Percentiles rank a stretch among this genome's conserved stretches.
These are phyloP conservation scores for Aporrectodea caliginosa DNA, from an alignment of 1,140 invertebrate species.

Conservation along the genomic window DNA sequence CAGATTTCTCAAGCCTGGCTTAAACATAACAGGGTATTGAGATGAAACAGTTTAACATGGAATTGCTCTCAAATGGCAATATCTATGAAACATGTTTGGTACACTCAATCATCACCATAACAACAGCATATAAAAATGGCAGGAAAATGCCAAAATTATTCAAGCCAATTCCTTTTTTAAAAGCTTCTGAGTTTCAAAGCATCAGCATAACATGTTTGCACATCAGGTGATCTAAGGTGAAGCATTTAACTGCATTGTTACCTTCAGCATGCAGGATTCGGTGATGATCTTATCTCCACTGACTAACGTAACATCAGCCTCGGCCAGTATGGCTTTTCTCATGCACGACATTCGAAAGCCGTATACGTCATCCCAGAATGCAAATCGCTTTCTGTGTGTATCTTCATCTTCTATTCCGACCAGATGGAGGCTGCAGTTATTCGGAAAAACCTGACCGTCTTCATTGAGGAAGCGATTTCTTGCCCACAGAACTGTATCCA, in stretches of 20 bases:
- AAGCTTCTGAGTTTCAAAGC: not conserved
- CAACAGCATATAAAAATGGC: not conserved
- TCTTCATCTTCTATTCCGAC: conserved; percentile 43
- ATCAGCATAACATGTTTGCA: not conserved
- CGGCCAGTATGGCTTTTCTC: conserved; percentile 45
- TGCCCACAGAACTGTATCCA: conserved; percentile 54
- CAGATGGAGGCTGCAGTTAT: conserved; percentile 48
- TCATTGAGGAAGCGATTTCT: conserved; percentile 47
- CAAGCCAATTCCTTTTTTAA: not conserved
- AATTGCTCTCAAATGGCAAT: not conserved
- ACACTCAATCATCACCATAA: not conserved
- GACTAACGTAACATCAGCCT: conserved; percentile 47
- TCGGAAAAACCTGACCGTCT: conserved; percentile 42
- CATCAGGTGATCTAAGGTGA: not conserved
- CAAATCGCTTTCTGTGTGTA: conserved; percentile 40
- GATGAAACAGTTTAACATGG: too few species aligned
- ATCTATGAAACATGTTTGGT: not conserved
- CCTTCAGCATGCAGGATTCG: conserved; percentile 46
- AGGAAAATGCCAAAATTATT: conserved; percentile 28
- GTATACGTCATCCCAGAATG: conserved; percentile 55
- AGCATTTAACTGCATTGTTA: conserved; percentile 20
- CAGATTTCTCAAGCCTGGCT: too few species aligned
- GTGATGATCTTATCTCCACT: conserved; percentile 41
- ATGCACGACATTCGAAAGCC: conserved; percentile 55
- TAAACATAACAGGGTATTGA: too few species aligned